Percentiles rank a stretch among this genome's conserved stretches.
These are phyloP conservation scores for Glaucomys volans DNA, from an alignment of 2,113 vertebrate species.

Conservation along the genomic window DNA sequence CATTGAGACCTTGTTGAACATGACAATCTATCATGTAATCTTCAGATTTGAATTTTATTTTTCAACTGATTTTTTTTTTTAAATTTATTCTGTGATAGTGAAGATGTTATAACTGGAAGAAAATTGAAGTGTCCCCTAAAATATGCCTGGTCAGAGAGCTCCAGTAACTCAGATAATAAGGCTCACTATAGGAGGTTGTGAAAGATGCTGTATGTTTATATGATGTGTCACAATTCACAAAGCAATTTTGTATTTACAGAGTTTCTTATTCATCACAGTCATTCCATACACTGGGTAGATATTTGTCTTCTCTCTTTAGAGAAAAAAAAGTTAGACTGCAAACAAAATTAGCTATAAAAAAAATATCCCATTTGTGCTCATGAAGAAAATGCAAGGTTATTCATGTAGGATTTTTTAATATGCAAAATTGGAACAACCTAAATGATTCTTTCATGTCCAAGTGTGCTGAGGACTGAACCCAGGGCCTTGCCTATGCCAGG, in stretches of 20 bases:
- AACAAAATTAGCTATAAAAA: neutral
- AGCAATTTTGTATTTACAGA: neutral
- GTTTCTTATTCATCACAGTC: neutral
- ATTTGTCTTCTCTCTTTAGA: neutral
- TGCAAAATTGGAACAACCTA: too few relatives aligned
- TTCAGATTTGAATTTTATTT: constrained; percentile 27
- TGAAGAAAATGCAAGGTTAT: too few relatives aligned
- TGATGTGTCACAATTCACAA: neutral
- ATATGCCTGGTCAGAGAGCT: neutral
- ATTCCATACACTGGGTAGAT: neutral
- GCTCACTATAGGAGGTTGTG: neutral
- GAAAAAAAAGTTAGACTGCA: constrained; percentile 4
- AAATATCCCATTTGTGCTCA: neutral
- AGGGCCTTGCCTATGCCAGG: too few relatives aligned
- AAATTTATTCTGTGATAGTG: neutral
- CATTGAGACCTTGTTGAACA: neutral
- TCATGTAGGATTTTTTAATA: too few relatives aligned
- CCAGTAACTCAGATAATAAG: neutral
- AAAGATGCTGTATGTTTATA: neutral
- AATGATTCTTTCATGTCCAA: too few relatives aligned
- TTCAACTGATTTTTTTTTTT: neutral
- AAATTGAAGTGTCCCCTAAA: neutral
- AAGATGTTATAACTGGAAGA: neutral
- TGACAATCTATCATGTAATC: neutral
- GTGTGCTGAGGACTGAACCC: too few relatives aligned